phyloP scores from a whole-genome alignment of 1,140 invertebrate genomes.

The Calosoma granatense region DNA sequence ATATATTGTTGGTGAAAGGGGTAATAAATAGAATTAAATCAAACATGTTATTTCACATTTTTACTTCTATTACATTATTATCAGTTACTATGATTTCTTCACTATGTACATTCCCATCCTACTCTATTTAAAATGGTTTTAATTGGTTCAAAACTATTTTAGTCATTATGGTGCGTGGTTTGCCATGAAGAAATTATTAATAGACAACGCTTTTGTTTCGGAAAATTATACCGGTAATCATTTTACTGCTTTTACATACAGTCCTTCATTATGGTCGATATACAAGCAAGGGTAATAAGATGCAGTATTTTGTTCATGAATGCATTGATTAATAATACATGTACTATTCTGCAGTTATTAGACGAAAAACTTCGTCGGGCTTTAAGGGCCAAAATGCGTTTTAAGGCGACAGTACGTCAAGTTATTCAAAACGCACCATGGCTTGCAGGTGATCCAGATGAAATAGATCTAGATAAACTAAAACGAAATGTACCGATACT shows the following conservation, averaged over 20 bases:
- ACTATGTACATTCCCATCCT: too few species aligned
- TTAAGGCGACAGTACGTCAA: slow-evolving; percentile 41
- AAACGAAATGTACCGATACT: slow-evolving; percentile 39
- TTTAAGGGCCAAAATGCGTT: slow-evolving; percentile 40
- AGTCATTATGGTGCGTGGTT: too few species aligned
- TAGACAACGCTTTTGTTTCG: too few species aligned
- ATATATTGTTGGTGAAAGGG: slow-evolving; percentile 7
- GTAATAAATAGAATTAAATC: neutral
- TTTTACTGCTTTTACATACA: too few species aligned
- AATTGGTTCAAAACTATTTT: too few species aligned
- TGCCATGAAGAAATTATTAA: too few species aligned
- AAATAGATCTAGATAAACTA: slow-evolving; percentile 41
- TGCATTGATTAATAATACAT: neutral
- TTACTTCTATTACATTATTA: too few species aligned
- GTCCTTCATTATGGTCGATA: neutral
- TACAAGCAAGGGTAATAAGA: neutral
- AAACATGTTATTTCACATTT: too few species aligned
- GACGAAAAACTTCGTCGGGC: slow-evolving; percentile 27
- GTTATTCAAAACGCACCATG: slow-evolving; percentile 45
- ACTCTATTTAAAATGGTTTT: too few species aligned
- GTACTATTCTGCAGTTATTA: slow-evolving; percentile 20
- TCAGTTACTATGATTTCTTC: too few species aligned
- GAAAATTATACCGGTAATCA: too few species aligned
- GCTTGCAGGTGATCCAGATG: slow-evolving; percentile 37
- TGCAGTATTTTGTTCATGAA: neutral